These are phyloP conservation scores for Euphydryas editha DNA, from an alignment of 2,888 invertebrate genomes.

Conservation along the genomic window DNA sequence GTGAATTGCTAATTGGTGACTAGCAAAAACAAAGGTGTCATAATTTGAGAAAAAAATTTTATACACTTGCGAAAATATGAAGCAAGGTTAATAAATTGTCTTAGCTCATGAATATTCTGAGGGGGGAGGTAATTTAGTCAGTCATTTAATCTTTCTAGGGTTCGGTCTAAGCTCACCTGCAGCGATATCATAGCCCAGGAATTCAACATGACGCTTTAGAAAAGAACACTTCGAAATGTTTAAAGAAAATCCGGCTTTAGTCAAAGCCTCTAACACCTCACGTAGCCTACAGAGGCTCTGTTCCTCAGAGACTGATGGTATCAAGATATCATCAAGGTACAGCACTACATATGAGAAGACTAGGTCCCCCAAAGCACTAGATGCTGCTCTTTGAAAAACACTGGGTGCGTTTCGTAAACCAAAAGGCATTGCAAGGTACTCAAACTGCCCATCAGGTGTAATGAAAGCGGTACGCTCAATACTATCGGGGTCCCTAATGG, in stretches of 20 bases:
- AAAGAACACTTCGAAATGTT: constrained; percentile 45
- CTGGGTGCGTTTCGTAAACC: constrained; percentile 51
- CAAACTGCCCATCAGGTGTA: constrained; percentile 12
- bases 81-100: constrained; percentile 44
- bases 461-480: constrained; percentile 32
- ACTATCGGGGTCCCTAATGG: constrained; percentile 22
- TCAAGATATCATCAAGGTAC: constrained; percentile 1
- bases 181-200: constrained; percentile 40
- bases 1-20: too few relatives aligned
- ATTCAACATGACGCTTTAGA: constrained; percentile 38
- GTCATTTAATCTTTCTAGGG: constrained; percentile 40
- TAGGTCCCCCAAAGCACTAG: constrained; percentile 37
- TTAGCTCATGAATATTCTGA: constrained; percentile 32
- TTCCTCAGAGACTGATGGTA: not conserved
- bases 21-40: not conserved
- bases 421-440: constrained; percentile 34
- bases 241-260: constrained; percentile 51
- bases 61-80: constrained; percentile 4
- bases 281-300: constrained; percentile 2
- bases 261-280: too few relatives aligned
- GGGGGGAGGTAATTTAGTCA: constrained; percentile 39
- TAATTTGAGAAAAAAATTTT: too few relatives aligned
- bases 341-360: not conserved
- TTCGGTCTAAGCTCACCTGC: constrained; percentile 43
- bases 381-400: constrained; percentile 51